These are phyloP conservation scores for Buphagus erythrorhynchus DNA, from an alignment of 2,797 vertebrate species.

Conservation along the genomic window DNA sequence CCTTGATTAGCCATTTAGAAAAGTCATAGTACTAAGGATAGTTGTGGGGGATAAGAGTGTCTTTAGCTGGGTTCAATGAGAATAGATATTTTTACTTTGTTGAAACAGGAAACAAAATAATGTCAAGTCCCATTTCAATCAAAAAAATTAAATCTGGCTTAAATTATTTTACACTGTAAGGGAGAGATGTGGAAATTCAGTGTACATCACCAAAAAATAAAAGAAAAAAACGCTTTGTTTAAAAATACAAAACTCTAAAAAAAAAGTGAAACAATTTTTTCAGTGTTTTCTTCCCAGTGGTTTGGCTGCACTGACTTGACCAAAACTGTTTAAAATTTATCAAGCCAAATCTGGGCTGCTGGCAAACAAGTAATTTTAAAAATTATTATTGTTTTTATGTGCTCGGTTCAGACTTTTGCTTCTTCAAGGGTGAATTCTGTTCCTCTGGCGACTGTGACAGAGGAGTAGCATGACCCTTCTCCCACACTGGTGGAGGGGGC, in stretches of 20 bases:
- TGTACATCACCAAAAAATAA: background rate
- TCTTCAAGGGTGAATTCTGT: background rate
- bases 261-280: background rate
- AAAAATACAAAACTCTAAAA: background rate
- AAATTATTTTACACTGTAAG: background rate
- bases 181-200: background rate
- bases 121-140: background rate
- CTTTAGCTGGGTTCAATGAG: background rate
- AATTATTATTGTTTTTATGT: background rate
- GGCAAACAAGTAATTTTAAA: background rate
- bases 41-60: background rate
- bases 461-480: background rate
- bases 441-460: background rate
- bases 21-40: rapidly evolving
- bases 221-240: background rate
- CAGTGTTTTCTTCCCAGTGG: background rate
- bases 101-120: background rate
- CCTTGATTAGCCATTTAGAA: background rate
- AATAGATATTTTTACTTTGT: background rate
- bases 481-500: background rate
- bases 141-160: background rate
- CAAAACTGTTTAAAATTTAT: background rate
- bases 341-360: background rate
- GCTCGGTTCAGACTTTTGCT: background rate
- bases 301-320: background rate